Conservation (phyloP, 2,888 invertebrate species). For the Volucella inflata region DNA sequence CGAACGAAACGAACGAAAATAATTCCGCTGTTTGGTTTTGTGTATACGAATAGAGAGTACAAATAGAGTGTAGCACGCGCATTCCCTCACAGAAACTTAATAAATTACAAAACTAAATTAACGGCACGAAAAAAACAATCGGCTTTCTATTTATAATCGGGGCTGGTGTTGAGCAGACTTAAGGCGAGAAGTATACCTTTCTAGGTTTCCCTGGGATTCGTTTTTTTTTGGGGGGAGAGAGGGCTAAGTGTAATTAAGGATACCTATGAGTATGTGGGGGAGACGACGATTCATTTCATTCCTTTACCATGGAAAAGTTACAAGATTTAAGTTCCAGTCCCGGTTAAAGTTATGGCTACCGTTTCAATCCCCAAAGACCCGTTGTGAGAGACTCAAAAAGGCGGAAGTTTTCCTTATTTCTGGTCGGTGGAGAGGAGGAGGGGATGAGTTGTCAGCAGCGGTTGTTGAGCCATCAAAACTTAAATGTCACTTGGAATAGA, state of each 20-base stretch:
- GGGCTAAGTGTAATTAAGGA: neutral
- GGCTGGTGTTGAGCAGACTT: constrained; percentile 7
- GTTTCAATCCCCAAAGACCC: constrained; percentile 36
- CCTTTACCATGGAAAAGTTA: constrained; percentile 32
- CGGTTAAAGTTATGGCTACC: constrained; percentile 4
- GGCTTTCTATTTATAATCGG: constrained; percentile 49
- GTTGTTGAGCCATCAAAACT: constrained; percentile 59
- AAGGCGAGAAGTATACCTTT: constrained; percentile 47
- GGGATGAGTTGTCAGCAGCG: constrained; percentile 9
- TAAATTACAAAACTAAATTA: constrained; percentile 64
- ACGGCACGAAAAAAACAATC: constrained; percentile 22
- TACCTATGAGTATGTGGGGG: neutral
- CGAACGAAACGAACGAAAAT: too few relatives aligned
- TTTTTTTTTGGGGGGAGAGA: constrained; percentile 25
- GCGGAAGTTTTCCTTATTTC: constrained; percentile 42
- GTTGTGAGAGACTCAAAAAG: constrained; percentile 13
- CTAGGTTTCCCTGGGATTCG: constrained; percentile 7
- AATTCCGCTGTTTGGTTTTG: constrained; percentile 47
- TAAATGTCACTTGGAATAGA: constrained; percentile 68
- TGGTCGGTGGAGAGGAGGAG: neutral
- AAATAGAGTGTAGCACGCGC: neutral
- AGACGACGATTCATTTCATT: constrained; percentile 51
- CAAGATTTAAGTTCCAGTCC: neutral
- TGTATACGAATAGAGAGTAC: constrained; percentile 12
- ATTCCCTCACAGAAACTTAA: constrained; percentile 39